These are phyloP conservation scores for Apamea monoglypha DNA, from an alignment of 2,888 invertebrate species.

Conservation along the genomic window DNA sequence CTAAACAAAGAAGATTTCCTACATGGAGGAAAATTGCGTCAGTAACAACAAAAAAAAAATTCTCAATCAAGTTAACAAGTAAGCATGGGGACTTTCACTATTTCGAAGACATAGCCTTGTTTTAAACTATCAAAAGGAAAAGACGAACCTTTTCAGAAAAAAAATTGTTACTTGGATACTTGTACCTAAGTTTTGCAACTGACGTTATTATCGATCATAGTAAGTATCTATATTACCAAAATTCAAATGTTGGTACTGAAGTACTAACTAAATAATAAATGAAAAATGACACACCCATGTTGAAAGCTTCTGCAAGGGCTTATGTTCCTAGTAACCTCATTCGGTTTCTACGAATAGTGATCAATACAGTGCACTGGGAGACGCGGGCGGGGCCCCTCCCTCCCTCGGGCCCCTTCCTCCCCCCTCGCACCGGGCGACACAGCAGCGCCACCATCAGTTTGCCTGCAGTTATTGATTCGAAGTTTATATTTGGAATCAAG, in stretches of 20 bases:
- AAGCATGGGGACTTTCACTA: neutral
- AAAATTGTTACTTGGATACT: neutral
- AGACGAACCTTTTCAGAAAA: neutral
- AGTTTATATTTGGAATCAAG: neutral
- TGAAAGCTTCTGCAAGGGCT: neutral
- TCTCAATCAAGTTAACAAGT: neutral
- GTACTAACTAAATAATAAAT: neutral
- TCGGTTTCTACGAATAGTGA: neutral
- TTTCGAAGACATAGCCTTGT: neutral
- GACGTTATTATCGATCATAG: neutral
- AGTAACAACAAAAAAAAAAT: neutral
- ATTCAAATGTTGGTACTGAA: too few relatives aligned
- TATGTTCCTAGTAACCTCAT: conserved; percentile 34
- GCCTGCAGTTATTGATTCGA: conserved; percentile 43
- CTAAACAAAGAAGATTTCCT: neutral
- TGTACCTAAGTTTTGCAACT: neutral
- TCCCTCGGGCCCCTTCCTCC: too few relatives aligned
- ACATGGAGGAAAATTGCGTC: neutral
- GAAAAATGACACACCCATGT: neutral
- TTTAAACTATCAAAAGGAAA: neutral
- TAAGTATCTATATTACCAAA: neutral
- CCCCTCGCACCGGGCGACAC: too few relatives aligned
- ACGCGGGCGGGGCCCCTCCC: neutral
- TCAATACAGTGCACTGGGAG: conserved; percentile 46
- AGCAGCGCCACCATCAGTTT: conserved; percentile 35